phyloP scores from a whole-genome alignment of 2,888 invertebrate genomes.

The Drosophila pegasa region DNA sequence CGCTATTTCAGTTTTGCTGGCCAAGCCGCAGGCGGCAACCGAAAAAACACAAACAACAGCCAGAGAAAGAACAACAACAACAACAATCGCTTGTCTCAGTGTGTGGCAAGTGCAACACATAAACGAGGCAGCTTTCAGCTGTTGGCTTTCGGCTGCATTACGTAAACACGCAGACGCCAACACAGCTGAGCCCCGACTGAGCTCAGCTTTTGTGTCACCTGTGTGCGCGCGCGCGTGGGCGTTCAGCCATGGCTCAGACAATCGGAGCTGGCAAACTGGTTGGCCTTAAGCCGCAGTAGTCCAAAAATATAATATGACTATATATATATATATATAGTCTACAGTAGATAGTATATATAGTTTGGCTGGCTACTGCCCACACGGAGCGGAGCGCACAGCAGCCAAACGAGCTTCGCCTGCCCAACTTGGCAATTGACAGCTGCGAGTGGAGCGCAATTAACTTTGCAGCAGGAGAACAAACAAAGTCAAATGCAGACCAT shows the following conservation, averaged over 20 bases:
- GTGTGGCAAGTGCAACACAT: conserved; percentile 54
- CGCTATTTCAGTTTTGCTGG: conserved; percentile 39
- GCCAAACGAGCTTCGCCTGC: conserved; percentile 33
- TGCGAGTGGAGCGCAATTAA: conserved; percentile 60
- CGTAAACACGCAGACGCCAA: conserved; percentile 53
- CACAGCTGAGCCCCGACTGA: conserved; percentile 18
- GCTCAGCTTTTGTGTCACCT: conserved; percentile 40
- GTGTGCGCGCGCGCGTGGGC: conserved; percentile 44
- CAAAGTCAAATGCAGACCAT: conserved; percentile 41
- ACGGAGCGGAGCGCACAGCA: conserved; percentile 20
- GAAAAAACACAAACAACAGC: neutral
- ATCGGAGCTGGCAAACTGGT: conserved; percentile 45
- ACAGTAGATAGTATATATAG: conserved; percentile 1
- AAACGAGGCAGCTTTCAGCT: conserved; percentile 36
- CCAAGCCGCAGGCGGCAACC: conserved; percentile 47
- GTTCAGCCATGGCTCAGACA: conserved; percentile 49
- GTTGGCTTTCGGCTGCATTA: conserved; percentile 31
- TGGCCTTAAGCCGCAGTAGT: conserved; percentile 47
- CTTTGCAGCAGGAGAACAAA: conserved; percentile 37
- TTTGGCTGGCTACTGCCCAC: conserved; percentile 44
- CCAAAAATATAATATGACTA: conserved; percentile 7
- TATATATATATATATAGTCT: neutral
- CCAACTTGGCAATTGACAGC: conserved; percentile 56
- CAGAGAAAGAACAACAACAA: neutral
- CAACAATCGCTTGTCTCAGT: conserved; percentile 1